These are phyloP conservation scores for Aphodius granarius DNA, from an alignment of 2,888 invertebrate species.

Conservation along the genomic window DNA sequence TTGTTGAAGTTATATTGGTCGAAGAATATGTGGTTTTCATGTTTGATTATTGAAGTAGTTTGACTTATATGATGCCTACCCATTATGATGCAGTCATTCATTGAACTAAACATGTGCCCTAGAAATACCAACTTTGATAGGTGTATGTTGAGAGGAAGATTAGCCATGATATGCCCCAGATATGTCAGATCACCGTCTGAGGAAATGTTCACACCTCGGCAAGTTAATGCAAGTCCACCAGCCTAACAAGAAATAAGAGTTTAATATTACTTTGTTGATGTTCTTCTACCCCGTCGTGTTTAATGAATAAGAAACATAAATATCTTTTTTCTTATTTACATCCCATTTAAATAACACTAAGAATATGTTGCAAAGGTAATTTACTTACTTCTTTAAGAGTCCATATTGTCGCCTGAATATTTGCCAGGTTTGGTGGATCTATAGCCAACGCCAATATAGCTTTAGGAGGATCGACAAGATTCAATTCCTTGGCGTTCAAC, in stretches of 20 bases:
- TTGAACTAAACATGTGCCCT: conserved; percentile 82
- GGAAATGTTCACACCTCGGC: conserved; percentile 46
- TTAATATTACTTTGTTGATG: not conserved
- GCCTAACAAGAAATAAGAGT: conserved; percentile 54
- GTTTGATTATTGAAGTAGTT: too few species aligned
- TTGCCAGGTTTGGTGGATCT: conserved; percentile 82
- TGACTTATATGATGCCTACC: conserved; percentile 51
- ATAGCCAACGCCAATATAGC: conserved; percentile 81
- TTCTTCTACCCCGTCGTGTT: too few species aligned
- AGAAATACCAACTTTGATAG: conserved; percentile 82
- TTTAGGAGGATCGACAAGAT: conserved; percentile 76
- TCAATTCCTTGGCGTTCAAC: conserved; percentile 77
- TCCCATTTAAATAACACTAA: too few species aligned
- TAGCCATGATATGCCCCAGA: conserved; percentile 80
- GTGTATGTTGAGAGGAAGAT: conserved; percentile 80
- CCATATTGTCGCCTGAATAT: conserved; percentile 81
- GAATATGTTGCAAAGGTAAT: too few species aligned
- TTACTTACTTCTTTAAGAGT: conserved; percentile 73
- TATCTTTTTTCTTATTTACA: too few species aligned
- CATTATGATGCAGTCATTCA: conserved; percentile 85
- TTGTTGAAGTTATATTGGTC: too few species aligned
- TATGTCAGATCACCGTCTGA: conserved; percentile 86
- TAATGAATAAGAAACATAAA: not conserved
- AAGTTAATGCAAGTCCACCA: conserved; percentile 74
- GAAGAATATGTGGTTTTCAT: too few species aligned